Percentiles rank a stretch among this genome's conserved stretches.
Conservation (phyloP, 1,140 invertebrate genomes). For the Trinorchestia longiramus region DNA sequence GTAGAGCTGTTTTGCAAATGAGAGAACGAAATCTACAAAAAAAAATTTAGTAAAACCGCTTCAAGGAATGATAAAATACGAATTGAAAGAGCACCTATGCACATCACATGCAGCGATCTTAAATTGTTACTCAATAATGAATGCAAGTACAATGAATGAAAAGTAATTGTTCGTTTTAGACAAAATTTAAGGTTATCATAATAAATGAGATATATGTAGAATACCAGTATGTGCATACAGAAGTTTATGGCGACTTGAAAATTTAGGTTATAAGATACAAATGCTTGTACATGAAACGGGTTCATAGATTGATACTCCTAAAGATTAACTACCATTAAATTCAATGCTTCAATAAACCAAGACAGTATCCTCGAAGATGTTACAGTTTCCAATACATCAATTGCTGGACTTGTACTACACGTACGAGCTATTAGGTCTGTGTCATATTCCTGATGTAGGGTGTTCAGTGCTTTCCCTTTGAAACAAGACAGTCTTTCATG, state of each 20-base stretch:
- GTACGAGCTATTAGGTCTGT: neutral
- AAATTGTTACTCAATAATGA: too few relatives aligned
- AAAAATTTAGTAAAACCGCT: too few relatives aligned
- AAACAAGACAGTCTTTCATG: constrained; percentile 8
- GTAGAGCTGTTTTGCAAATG: too few relatives aligned
- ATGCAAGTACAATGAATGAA: too few relatives aligned
- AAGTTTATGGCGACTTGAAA: neutral
- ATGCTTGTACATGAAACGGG: neutral
- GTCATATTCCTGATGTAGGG: neutral
- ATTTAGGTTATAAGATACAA: neutral
- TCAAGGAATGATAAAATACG: too few relatives aligned
- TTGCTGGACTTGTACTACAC: neutral
- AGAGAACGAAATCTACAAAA: too few relatives aligned
- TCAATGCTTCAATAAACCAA: neutral
- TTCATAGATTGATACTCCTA: neutral
- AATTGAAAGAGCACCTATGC: too few relatives aligned
- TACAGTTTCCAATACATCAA: neutral
- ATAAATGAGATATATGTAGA: too few relatives aligned
- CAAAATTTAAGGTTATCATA: too few relatives aligned
- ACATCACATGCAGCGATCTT: too few relatives aligned
- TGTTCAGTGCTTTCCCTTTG: neutral
- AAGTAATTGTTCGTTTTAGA: too few relatives aligned
- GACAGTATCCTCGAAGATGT: neutral
- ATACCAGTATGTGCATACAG: too few relatives aligned
- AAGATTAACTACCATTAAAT: neutral